Base-by-base conservation (phyloP, 2,888 invertebrate genomes). In the Zele albiditarsus region DNA sequence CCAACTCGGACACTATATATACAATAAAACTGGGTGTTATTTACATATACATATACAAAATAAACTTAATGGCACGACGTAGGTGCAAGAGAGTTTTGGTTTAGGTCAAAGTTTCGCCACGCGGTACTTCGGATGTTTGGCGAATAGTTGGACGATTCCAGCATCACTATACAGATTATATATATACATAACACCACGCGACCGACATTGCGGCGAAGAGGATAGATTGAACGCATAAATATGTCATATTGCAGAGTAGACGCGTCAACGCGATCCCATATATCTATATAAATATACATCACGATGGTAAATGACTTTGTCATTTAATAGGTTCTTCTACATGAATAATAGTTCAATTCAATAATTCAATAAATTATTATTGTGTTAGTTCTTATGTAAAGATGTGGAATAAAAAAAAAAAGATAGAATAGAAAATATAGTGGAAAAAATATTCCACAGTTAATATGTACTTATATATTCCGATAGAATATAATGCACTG, bases 71-170 rank as follows among this genome's bases (percentile, higher is more conserved):
- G 53, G 6, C n/a, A n/a, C 53, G 6, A 53, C 20, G 53, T 5
- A 20, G 20, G 53, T 53, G 53, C 23, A 20, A 23, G 75, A 75
- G 77, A 77, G 77, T 76, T 79, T 73, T 73, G 68, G 73, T 63
- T 38, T 53, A 73, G 80, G 76, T 78, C 77, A 80, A 80, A 79
- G 77, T 80, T 80, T 79, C 75, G 76, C 78, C 76, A 63, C 80
- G 82, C 81, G 80, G 83, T 85, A 86, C 85, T 86, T 84, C 25
- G 78, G 84, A 82, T 83, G 84, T 84, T 84, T 83, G 79, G 82
- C 83, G 84, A 85, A 86, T 86, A 87, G 84, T 86, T 84, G 83
- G 84, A 77, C 84, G 87, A 84, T 83, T 85, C 31, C 23, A 53
- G 20, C 20, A 20, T 53, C 20, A 53, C 3, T 23, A 20, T 53